Conservation (phyloP, 2,113 vertebrate genomes). For the Bos javanicus region DNA sequence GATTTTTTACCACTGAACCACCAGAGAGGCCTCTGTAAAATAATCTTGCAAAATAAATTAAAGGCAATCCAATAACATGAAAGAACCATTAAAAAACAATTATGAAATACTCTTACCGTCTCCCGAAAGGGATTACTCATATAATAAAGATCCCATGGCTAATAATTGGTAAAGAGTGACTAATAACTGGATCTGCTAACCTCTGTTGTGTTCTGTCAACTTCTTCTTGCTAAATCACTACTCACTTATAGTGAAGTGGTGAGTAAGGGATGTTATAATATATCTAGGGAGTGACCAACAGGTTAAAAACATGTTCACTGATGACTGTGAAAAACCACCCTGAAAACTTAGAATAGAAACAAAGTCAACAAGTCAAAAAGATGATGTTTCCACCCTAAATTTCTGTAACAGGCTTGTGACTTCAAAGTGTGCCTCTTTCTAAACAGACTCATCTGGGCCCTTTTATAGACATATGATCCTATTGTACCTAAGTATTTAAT, state of each 20-base stretch:
- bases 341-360: constrained; percentile 13
- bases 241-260: constrained; percentile 17
- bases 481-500: background rate
- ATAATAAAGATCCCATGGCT: background rate
- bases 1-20: background rate
- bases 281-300: background rate
- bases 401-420: background rate
- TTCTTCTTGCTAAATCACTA: background rate
- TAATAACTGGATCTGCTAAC: background rate
- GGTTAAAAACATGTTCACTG: constrained; percentile 14
- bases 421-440: background rate
- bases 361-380: background rate
- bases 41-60: constrained; percentile 2
- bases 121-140: background rate
- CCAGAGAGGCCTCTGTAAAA: background rate
- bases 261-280: constrained; percentile 5
- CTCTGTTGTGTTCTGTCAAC: background rate
- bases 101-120: background rate
- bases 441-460: background rate
- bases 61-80: background rate
- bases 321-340: constrained; percentile 9
- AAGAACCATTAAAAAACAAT: background rate
- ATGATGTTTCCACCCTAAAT: background rate
- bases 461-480: background rate
- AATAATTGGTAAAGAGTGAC: background rate